Percentiles rank a stretch among this genome's conserved stretches.
Conservation (phyloP, 2,888 invertebrate species). For the Thelaira solivaga region DNA sequence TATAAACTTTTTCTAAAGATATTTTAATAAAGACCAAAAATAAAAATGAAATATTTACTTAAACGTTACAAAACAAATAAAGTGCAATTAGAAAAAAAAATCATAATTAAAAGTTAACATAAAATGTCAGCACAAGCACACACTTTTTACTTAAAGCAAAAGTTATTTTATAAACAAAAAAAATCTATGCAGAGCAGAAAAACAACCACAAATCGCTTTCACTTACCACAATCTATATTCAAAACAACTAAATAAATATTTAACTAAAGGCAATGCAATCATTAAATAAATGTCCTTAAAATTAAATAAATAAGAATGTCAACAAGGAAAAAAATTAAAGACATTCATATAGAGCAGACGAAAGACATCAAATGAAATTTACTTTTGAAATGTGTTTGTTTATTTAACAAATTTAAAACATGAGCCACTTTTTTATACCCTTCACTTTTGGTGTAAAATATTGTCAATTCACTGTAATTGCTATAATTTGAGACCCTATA, state of each 20-base stretch:
- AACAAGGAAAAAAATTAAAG: neutral
- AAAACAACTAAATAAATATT: conserved; percentile 51
- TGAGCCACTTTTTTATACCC: conserved; percentile 36
- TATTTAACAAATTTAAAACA: conserved; percentile 59
- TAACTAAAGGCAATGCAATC: conserved; percentile 38
- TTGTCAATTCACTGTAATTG: no score
- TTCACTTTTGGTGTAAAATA: no score
- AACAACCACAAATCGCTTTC: neutral
- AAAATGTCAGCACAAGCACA: conserved; percentile 44
- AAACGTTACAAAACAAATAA: conserved; percentile 46
- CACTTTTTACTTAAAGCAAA: neutral
- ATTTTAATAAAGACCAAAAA: conserved; percentile 21
- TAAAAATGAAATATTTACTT: neutral
- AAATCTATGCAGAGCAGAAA: no score
- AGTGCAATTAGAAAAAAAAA: conserved; percentile 27
- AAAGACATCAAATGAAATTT: conserved; percentile 12
- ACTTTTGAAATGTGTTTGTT: conserved; percentile 34
- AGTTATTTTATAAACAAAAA: neutral
- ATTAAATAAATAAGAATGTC: neutral
- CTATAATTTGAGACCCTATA: no score
- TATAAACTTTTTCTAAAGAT: conserved; percentile 33
- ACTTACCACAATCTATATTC: neutral
- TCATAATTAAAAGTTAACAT: conserved; percentile 60
- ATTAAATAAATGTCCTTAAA: conserved; percentile 41
- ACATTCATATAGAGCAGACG: conserved; percentile 2